phyloP scores from a whole-genome alignment of 2,888 invertebrate genomes.

The Diabrotica balteata region DNA sequence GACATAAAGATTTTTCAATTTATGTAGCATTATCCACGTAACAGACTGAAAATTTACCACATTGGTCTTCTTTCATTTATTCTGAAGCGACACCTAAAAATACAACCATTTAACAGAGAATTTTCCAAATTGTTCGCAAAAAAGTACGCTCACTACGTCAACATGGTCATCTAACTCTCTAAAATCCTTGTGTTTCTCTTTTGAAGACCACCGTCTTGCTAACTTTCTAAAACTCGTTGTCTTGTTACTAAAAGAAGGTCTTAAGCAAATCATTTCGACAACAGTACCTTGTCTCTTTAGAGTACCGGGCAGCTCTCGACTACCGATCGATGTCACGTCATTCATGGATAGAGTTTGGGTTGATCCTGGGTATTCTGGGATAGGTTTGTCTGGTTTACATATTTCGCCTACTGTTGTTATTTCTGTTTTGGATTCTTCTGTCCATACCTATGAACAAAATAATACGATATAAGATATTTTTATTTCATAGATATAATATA shows the following conservation, averaged over 20 bases:
- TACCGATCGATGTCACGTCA: not conserved
- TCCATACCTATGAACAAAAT: conserved; percentile 43
- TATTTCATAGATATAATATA: too few relatives aligned
- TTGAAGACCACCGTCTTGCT: conserved; percentile 50
- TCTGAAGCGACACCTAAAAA: not conserved
- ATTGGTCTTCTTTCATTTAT: too few relatives aligned
- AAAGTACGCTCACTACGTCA: conserved; percentile 15
- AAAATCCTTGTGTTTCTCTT: conserved; percentile 26
- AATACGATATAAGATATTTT: not conserved
- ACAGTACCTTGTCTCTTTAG: conserved; percentile 26
- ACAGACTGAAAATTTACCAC: too few relatives aligned
- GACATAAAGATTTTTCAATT: too few relatives aligned
- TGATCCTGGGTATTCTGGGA: not conserved
- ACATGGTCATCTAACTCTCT: conserved; percentile 4
- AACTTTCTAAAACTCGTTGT: conserved; percentile 61
- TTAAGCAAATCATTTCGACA: conserved; percentile 48
- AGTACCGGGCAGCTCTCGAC: not conserved
- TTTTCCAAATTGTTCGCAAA: too few relatives aligned
- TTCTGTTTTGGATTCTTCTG: conserved; percentile 47
- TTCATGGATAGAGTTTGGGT: conserved; percentile 5
- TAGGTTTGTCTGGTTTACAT: conserved; percentile 7
- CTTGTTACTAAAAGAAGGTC: conserved; percentile 64
- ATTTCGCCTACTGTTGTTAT: conserved; percentile 27
- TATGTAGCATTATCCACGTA: too few relatives aligned
- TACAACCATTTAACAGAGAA: too few relatives aligned